phyloP scores from a whole-genome alignment of 2,888 invertebrate species.

The Zhuqinia jingwanae region DNA sequence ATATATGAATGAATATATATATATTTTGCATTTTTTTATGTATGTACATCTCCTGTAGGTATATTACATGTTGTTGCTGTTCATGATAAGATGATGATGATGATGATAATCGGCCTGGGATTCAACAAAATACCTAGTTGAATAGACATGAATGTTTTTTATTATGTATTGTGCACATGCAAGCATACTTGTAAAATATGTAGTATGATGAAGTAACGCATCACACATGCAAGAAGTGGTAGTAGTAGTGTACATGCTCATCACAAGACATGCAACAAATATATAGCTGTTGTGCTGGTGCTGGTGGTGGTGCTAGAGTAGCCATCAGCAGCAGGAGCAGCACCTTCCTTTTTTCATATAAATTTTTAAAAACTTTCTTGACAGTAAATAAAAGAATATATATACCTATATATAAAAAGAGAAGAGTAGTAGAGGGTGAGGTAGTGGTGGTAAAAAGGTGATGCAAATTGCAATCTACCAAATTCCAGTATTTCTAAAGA shows the following conservation, averaged over 20 bases:
- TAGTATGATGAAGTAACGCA: neutral
- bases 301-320: constrained; percentile 46
- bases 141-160: constrained; percentile 55
- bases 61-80: constrained; percentile 42
- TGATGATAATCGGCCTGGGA: constrained; percentile 45
- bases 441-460: constrained; percentile 37
- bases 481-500: constrained; percentile 68
- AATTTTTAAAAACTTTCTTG: neutral
- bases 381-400: neutral
- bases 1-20: too few relatives aligned
- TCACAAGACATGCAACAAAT: constrained; percentile 8
- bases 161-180: constrained; percentile 33
- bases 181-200: constrained; percentile 17
- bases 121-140: constrained; percentile 56
- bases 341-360: constrained; percentile 15
- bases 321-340: constrained; percentile 55
- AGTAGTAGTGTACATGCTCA: constrained; percentile 1
- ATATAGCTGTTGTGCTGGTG: too few relatives aligned
- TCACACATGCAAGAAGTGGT: neutral
- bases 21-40: neutral
- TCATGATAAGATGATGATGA: constrained; percentile 10
- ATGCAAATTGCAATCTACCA: constrained; percentile 63
- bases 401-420: too few relatives aligned
- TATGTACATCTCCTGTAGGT: too few relatives aligned
- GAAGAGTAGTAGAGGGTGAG: constrained; percentile 39